Conservation (phyloP, 2,113 vertebrate genomes). For the Pongo pygmaeus region DNA sequence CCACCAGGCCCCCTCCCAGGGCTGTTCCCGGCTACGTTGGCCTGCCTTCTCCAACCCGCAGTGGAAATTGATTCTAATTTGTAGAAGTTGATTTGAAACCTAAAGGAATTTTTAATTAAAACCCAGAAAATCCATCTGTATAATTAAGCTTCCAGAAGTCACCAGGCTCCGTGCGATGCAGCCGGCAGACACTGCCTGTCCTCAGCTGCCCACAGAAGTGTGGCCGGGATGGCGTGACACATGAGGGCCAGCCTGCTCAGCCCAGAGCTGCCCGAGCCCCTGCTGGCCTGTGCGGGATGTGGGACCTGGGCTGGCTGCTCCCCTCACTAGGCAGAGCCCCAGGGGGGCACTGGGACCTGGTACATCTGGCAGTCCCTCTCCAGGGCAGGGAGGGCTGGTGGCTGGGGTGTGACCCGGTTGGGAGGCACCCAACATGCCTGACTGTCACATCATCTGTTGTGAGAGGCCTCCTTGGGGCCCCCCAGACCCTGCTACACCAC, state of each 20-base stretch:
- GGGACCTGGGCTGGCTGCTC: too few relatives aligned
- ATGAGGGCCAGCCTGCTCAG: background rate
- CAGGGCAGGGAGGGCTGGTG: background rate
- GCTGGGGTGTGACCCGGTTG: background rate
- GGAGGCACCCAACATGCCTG: background rate
- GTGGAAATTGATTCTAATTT: background rate
- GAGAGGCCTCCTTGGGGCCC: background rate
- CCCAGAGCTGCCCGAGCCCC: background rate
- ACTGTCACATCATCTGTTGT: background rate
- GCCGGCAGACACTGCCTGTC: background rate
- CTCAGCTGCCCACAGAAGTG: background rate
- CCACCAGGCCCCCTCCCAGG: fast-evolving
- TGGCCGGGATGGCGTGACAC: background rate
- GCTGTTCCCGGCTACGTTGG: fast-evolving
- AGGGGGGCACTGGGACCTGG: background rate
- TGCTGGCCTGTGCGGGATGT: background rate
- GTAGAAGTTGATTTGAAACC: constrained; percentile 13
- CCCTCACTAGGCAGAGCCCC: background rate
- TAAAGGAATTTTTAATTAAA: constrained; percentile 73
- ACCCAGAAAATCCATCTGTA: constrained; percentile 52
- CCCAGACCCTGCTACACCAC: background rate
- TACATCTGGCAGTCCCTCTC: background rate
- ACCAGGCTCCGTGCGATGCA: background rate
- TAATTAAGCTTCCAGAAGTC: constrained; percentile 43
- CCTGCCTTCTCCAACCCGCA: background rate